Evolutionary conservation across 1,140 invertebrate genomes (phyloP), one percentile per base, ranked within the genome.

Genomic region (Charaxes varanes): DNA sequence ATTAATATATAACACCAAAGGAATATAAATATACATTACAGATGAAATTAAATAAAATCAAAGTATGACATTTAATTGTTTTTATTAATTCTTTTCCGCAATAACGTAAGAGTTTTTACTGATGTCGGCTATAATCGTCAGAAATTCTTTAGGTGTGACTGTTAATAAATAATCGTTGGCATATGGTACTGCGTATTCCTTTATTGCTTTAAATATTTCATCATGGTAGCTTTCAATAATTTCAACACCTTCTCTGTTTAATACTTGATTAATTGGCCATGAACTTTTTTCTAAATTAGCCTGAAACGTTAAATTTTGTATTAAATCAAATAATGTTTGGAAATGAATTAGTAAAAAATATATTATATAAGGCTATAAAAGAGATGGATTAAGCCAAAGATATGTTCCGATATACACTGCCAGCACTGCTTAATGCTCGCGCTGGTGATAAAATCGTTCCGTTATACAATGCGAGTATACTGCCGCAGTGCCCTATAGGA

Each of bases 271-370:
- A 2, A 70, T 49, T 8, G 59, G 50, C 51, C 52, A 59, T 3
- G 63, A 56, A 38, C 52, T 62, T n/a, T 56, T 43, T 30, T 56
- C 52, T 43, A 70, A 61, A 24, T 56, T 33, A 19, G 36, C 50
- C 66, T 70, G 28, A 19, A 54, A 38, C 13, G 16, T 14, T 7
- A 37, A 7, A 27, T 19, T 22, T 12, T 26, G n/a, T n/a, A n/a
- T n/a, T n/a, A n/a, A n/a, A n/a, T n/a, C n/a, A n/a, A n/a, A n/a
- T n/a, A n/a, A n/a, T n/a, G n/a, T n/a, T n/a, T n/a, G n/a, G n/a
- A n/a, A n/a, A n/a, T n/a, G n/a, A n/a, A n/a, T n/a, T n/a, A n/a
- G n/a, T n/a, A n/a, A n/a, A n/a, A n/a, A n/a, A n/a, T n/a, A n/a
- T n/a, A n/a, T n/a, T n/a, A n/a, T n/a, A n/a, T n/a, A n/a, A n/a